phyloP scores from a whole-genome alignment of 2,113 vertebrate genomes.

The Albula goreensis region DNA sequence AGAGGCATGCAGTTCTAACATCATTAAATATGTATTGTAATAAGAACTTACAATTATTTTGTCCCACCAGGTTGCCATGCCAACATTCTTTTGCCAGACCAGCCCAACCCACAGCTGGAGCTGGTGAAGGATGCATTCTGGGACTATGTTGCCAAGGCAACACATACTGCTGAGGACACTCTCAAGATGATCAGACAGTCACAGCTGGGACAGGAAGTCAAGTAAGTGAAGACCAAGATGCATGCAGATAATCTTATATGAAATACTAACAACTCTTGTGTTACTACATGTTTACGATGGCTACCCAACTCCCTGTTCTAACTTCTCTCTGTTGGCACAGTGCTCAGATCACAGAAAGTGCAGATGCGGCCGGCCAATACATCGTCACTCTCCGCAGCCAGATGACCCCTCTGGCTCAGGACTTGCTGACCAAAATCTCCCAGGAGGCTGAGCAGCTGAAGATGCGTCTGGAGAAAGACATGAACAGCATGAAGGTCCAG shows the following conservation, averaged over 20 bases:
- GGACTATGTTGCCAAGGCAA: conserved; percentile 69
- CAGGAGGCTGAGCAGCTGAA: conserved; percentile 59
- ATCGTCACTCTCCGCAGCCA: conserved; percentile 53
- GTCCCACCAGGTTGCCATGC: conserved; percentile 63
- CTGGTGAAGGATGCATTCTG: conserved; percentile 69
- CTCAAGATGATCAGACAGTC: conserved; percentile 65
- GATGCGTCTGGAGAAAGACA: conserved; percentile 57
- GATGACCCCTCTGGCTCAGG: conserved; percentile 54
- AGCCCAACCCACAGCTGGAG: conserved; percentile 68
- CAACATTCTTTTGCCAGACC: conserved; percentile 68
- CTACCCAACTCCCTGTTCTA: neutral
- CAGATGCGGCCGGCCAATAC: conserved; percentile 51
- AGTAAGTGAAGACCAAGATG: conserved; percentile 47
- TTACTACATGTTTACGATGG: neutral
- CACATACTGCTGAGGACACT: conserved; percentile 67
- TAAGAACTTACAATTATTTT: too few relatives aligned
- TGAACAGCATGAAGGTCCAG: conserved; percentile 46
- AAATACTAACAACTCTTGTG: neutral
- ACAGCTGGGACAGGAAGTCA: conserved; percentile 66
- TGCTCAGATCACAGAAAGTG: conserved; percentile 50
- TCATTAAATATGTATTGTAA: too few relatives aligned
- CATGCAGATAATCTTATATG: neutral
- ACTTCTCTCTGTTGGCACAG: conserved; percentile 32
- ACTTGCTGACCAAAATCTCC: conserved; percentile 54
- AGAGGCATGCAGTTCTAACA: too few relatives aligned